These are phyloP conservation scores for Salvelinus namaycush DNA, from an alignment of 2,113 vertebrate genomes.

Conservation along the genomic window DNA sequence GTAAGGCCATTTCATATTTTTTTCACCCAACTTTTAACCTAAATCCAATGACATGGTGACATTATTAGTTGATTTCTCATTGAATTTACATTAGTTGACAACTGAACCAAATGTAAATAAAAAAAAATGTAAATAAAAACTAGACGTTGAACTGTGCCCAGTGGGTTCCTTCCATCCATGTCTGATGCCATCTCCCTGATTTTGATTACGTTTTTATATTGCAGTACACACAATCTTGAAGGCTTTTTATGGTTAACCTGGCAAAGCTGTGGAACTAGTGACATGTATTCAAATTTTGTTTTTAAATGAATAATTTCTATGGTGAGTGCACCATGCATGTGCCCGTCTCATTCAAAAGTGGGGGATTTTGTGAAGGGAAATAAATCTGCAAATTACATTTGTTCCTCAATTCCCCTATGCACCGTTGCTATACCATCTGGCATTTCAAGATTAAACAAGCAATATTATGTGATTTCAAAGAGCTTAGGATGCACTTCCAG, in stretches of 20 bases:
- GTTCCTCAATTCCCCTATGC: conserved; percentile 39
- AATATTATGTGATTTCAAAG: conserved; percentile 24
- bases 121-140: too few species aligned
- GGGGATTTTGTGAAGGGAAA: conserved; percentile 30
- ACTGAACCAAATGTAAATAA: too few species aligned
- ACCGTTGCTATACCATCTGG: conserved; percentile 31
- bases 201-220: not conserved
- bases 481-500: conserved; percentile 7
- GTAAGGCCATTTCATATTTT: too few species aligned
- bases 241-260: not conserved
- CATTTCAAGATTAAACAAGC: conserved; percentile 39
- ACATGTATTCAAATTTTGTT: not conserved
- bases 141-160: not conserved
- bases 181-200: not conserved
- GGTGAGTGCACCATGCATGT: not conserved
- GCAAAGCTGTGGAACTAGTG: not conserved
- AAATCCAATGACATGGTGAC: too few species aligned
- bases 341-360: not conserved
- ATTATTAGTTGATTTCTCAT: too few species aligned
- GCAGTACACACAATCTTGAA: not conserved
- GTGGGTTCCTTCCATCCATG: not conserved
- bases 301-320: not conserved
- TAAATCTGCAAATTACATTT: conserved; percentile 39
- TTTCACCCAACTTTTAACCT: too few species aligned
- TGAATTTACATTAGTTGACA: too few species aligned